These are phyloP conservation scores for Indri indri DNA, from an alignment of 2,113 vertebrate genomes.

Conservation along the genomic window DNA sequence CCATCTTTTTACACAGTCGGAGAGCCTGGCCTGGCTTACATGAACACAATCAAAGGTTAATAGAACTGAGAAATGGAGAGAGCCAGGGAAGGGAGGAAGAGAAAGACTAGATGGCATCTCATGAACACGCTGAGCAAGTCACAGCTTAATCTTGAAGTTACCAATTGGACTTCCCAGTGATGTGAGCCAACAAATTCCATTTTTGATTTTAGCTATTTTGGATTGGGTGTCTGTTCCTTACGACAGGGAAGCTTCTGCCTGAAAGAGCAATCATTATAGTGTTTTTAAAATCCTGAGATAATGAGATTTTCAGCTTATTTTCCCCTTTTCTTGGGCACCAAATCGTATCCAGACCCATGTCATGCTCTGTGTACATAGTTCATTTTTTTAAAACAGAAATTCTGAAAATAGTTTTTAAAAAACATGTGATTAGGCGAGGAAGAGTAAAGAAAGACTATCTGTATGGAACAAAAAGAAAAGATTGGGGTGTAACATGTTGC, in stretches of 20 bases:
- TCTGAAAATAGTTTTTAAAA: background rate
- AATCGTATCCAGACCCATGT: background rate
- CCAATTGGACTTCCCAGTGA: background rate
- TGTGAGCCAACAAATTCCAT: background rate
- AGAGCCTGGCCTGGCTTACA: background rate
- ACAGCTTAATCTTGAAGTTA: background rate
- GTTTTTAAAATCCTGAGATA: background rate
- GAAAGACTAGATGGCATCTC: background rate
- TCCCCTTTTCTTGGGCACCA: background rate
- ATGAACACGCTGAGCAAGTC: background rate
- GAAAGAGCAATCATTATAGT: background rate
- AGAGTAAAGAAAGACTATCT: background rate
- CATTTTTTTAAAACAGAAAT: background rate
- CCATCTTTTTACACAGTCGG: background rate
- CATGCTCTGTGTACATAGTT: background rate
- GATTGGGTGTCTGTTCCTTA: background rate
- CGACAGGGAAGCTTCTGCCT: background rate
- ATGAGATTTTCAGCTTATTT: background rate
- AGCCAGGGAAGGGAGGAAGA: background rate
- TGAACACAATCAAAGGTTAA: background rate
- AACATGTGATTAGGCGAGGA: background rate
- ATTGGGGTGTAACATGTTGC: background rate
- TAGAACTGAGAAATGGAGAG: background rate
- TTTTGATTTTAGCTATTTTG: background rate
- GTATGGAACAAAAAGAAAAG: background rate